These are phyloP conservation scores for Sylvilagus floridanus DNA, from an alignment of 2,797 vertebrate genomes.

Conservation along the genomic window DNA sequence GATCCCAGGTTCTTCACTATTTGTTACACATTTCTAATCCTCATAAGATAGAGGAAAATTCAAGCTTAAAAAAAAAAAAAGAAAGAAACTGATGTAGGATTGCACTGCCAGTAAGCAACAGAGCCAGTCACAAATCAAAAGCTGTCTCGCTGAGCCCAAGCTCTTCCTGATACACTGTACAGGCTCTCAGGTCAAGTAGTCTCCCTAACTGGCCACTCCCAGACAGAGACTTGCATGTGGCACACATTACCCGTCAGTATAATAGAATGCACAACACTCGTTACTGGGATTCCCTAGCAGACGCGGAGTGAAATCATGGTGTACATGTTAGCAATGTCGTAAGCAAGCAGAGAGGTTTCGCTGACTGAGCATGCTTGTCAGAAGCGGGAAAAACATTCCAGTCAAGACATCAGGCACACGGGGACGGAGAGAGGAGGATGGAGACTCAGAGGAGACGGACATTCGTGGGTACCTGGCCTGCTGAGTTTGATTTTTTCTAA, in stretches of 20 bases:
- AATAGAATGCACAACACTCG: not conserved
- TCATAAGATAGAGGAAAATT: not conserved
- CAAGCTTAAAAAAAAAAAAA: not conserved
- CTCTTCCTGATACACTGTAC: not conserved
- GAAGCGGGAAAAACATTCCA: not conserved
- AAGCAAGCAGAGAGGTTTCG: slow-evolving; percentile 10
- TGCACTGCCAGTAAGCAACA: too few relatives aligned
- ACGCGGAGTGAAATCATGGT: not conserved
- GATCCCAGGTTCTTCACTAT: not conserved
- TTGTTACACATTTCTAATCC: not conserved
- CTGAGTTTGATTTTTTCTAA: not conserved
- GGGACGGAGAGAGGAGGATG: not conserved
- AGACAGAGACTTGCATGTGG: not conserved
- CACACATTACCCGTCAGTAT: not conserved
- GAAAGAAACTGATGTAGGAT: not conserved
- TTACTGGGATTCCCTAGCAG: not conserved
- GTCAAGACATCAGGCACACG: not conserved
- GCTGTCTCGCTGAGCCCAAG: not conserved
- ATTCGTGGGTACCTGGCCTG: not conserved
- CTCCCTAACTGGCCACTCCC: not conserved
- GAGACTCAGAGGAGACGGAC: not conserved
- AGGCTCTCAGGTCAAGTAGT: not conserved
- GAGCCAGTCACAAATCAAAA: not conserved
- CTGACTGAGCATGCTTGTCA: not conserved
- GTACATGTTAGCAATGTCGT: not conserved